Conservation (phyloP, 2,888 invertebrate species). For the Prionchulus punctatus region DNA sequence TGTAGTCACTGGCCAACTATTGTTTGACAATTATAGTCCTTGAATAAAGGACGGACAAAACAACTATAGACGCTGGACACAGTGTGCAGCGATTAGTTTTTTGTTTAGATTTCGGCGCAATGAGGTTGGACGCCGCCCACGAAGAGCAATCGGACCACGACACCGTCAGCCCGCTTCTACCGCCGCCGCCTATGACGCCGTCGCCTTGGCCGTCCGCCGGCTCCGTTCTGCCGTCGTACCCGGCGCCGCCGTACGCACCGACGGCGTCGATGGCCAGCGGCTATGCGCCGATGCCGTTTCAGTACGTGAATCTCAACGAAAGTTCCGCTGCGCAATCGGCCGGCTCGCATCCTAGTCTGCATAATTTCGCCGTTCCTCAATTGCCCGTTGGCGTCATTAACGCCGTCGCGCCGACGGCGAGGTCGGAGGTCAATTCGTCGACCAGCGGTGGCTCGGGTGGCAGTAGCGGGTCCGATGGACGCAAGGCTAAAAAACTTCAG, state of each 20-base stretch:
- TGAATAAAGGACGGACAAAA: too few relatives aligned
- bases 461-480: background rate
- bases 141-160: slow-evolving; percentile 9
- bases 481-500: background rate
- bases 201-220: slow-evolving; percentile 2
- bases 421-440: background rate
- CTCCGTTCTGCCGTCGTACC: background rate
- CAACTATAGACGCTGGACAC: too few relatives aligned
- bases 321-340: too few relatives aligned
- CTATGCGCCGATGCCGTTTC: slow-evolving; percentile 25
- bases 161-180: slow-evolving; percentile 10
- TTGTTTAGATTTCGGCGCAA: background rate
- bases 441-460: background rate
- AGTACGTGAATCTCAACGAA: too few relatives aligned
- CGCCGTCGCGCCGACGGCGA: too few relatives aligned
- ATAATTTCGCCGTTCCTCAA: too few relatives aligned
- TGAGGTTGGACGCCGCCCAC: background rate
- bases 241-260: background rate
- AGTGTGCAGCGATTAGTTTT: too few relatives aligned
- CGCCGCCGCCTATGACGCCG: slow-evolving; percentile 8
- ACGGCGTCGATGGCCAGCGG: slow-evolving; percentile 15
- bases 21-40: too few relatives aligned
- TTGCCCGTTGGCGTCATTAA: too few relatives aligned
- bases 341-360: too few relatives aligned
- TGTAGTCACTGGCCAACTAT: too few relatives aligned